Evolutionary conservation across 2,888 invertebrate genomes (phyloP).

Genomic region (Hypsopygia costalis): DNA sequence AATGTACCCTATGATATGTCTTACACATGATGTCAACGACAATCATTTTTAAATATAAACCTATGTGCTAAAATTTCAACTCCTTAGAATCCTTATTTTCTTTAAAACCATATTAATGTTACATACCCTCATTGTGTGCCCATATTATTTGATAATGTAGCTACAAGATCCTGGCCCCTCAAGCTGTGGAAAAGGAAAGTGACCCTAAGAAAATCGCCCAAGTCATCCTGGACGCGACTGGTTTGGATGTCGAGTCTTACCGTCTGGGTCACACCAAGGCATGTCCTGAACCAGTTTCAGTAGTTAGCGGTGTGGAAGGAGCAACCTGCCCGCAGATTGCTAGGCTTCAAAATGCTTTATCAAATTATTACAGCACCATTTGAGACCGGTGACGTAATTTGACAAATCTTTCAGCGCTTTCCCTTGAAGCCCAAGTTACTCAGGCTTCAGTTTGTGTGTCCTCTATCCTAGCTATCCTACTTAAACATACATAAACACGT

Average conservation of each 20-base stretch:
- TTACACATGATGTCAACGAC: not conserved
- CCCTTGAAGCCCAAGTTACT: slow-evolving; percentile 57
- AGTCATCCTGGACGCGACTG: slow-evolving; percentile 89
- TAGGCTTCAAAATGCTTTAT: slow-evolving; percentile 47
- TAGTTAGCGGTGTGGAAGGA: slow-evolving; percentile 56
- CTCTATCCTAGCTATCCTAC: slow-evolving; percentile 31
- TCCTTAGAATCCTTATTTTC: not conserved
- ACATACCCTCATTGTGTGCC: slow-evolving; percentile 62
- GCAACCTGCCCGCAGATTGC: slow-evolving; percentile 46
- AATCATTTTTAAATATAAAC: not conserved
- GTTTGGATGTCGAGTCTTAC: slow-evolving; percentile 94
- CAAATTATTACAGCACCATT: slow-evolving; percentile 48
- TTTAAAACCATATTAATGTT: slow-evolving; percentile 1
- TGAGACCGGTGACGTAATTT: slow-evolving; percentile 57
- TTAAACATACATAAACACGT: slow-evolving; percentile 33
- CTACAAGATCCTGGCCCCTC: slow-evolving; percentile 99
- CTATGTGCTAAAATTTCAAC: slow-evolving; percentile 4
- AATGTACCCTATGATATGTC: not conserved
- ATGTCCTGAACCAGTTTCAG: slow-evolving; percentile 77
- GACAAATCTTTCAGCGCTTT: slow-evolving; percentile 42
- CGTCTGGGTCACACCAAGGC: slow-evolving; percentile 99
- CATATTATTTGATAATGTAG: slow-evolving; percentile 82
- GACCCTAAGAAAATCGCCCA: slow-evolving; percentile 92
- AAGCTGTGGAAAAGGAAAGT: slow-evolving; percentile 86
- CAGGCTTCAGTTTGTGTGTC: slow-evolving; percentile 55